Conservation (phyloP, 1,140 invertebrate species). For the Cyphomyrmex costatus region DNA sequence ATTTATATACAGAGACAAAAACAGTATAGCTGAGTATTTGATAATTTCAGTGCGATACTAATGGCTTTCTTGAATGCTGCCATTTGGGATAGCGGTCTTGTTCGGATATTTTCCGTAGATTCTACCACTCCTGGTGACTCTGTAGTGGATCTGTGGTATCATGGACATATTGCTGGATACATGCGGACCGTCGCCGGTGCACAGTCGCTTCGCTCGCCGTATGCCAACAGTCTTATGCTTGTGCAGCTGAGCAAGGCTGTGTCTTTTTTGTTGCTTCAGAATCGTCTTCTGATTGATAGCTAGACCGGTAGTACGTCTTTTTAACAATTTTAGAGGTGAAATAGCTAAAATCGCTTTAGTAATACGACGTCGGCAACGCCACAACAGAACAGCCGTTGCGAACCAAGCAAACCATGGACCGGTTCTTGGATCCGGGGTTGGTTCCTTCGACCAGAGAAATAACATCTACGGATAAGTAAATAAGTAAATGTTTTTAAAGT, state of each 20-base stretch:
- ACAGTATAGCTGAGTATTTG: not conserved
- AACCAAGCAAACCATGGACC: slow-evolving; percentile 84
- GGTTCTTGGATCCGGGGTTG: slow-evolving; percentile 70
- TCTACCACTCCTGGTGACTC: slow-evolving; percentile 84
- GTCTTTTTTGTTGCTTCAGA: slow-evolving; percentile 40
- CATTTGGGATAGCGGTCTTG: slow-evolving; percentile 54
- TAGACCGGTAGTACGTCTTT: slow-evolving; percentile 41
- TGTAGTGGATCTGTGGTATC: slow-evolving; percentile 79
- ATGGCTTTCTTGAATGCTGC: slow-evolving; percentile 36
- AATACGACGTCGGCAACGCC: slow-evolving; percentile 80
- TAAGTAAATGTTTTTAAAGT: not conserved
- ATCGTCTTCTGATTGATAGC: slow-evolving; percentile 45
- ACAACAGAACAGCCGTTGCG: slow-evolving; percentile 79
- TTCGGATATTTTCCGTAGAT: slow-evolving; percentile 83
- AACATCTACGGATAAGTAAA: slow-evolving; percentile 78
- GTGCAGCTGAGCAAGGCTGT: slow-evolving; percentile 18
- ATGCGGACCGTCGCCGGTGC: slow-evolving; percentile 78
- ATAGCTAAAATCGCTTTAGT: slow-evolving; percentile 74
- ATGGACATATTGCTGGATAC: slow-evolving; percentile 60
- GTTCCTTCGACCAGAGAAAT: slow-evolving; percentile 81
- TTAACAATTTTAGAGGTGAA: slow-evolving; percentile 76
- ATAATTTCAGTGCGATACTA: slow-evolving; percentile 16
- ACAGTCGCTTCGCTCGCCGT: slow-evolving; percentile 79
- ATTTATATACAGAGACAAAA: slow-evolving; percentile 23
- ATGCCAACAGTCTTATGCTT: slow-evolving; percentile 70